Conservation (phyloP, 2,888 invertebrate genomes). For the Drosophila histrio region DNA sequence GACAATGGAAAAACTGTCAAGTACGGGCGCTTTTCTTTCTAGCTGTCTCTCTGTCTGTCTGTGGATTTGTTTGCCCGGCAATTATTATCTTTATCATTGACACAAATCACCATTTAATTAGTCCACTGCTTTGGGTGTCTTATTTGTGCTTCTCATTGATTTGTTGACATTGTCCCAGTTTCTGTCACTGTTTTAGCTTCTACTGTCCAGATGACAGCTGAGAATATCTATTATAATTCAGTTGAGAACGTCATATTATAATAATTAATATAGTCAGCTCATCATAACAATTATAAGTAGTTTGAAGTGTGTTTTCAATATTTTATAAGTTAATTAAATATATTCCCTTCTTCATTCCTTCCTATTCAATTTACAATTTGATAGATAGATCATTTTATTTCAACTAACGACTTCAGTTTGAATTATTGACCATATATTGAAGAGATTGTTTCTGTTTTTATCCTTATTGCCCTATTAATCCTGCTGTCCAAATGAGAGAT, state of each 20-base stretch:
- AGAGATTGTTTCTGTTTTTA: no score
- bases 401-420: no score
- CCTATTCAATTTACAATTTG: no score
- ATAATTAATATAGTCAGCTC: neutral
- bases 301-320: no score
- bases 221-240: neutral
- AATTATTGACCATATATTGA: no score
- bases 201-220: neutral
- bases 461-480: no score
- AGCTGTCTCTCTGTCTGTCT: neutral
- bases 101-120: constrained; percentile 81
- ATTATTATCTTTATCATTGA: constrained; percentile 81
- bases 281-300: no score
- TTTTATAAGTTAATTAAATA: no score
- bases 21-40: constrained; percentile 25
- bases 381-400: no score
- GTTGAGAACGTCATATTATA: no score
- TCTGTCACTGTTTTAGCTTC: neutral
- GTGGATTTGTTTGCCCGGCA: constrained; percentile 70
- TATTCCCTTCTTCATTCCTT: no score
- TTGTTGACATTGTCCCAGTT: constrained; percentile 69
- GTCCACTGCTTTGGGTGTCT: constrained; percentile 64
- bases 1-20: constrained; percentile 40
- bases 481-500: no score
- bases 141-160: constrained; percentile 70